Percentiles rank a stretch among this genome's conserved stretches.
phyloP scores from a whole-genome alignment of 2,113 vertebrate genomes.

The Syngnathus scovelli region DNA sequence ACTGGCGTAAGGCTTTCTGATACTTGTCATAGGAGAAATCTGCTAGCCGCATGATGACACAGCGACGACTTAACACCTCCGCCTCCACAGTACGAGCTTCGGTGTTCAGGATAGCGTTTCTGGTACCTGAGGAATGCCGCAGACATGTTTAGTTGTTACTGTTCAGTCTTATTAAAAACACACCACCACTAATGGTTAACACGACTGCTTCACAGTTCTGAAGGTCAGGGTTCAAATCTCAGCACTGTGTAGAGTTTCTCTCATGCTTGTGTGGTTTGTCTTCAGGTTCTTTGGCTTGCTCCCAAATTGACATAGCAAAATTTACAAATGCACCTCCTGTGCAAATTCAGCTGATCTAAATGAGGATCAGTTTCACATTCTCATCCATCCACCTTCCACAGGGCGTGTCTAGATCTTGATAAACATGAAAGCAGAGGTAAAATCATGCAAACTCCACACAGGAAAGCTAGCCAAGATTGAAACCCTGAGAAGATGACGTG shows the following conservation, averaged over 20 bases:
- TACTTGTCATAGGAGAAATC: slow-evolving; percentile 95
- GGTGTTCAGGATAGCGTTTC: slow-evolving; percentile 91
- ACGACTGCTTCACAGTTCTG: neutral
- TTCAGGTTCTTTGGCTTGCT: neutral
- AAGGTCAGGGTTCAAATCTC: neutral
- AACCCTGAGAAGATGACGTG: neutral
- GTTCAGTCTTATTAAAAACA: neutral
- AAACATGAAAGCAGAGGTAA: too few species aligned
- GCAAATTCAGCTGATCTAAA: neutral
- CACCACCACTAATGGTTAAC: too few species aligned
- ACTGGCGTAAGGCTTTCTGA: slow-evolving; percentile 92
- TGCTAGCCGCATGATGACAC: slow-evolving; percentile 88
- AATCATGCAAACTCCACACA: too few species aligned
- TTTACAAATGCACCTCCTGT: neutral
- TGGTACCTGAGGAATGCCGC: slow-evolving; percentile 74
- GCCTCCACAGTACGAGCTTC: slow-evolving; percentile 92
- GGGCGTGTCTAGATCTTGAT: neutral
- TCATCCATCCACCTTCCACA: neutral
- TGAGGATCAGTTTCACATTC: neutral
- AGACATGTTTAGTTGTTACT: neutral
- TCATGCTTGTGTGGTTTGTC: neutral
- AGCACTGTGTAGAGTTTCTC: neutral
- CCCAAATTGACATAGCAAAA: neutral
- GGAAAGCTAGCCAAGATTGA: neutral
- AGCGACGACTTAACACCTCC: slow-evolving; percentile 93